These are phyloP conservation scores for Astreopora myriophthalma DNA, from an alignment of 64 coral and sea anemone species.

Conservation along the genomic window DNA sequence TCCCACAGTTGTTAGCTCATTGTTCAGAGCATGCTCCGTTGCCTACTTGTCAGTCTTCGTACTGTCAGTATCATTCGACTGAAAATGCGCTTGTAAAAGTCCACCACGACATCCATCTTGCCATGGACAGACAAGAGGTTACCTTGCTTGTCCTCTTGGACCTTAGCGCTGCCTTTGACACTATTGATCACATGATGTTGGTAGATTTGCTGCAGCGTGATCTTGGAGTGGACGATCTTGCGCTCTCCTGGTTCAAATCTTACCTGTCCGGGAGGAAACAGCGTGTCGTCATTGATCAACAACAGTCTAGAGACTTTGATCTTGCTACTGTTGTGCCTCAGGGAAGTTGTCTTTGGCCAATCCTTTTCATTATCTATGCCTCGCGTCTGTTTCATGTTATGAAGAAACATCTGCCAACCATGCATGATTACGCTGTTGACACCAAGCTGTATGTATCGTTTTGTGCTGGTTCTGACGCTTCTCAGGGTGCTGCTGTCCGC, in stretches of 20 bases:
- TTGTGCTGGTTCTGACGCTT: background rate
- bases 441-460: slow-evolving; percentile 25
- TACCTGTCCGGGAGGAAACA: background rate
- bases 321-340: slow-evolving; percentile 9
- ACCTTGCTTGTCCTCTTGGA: too few species aligned
- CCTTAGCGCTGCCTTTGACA: too few species aligned
- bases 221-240: background rate
- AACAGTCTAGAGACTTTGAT: background rate
- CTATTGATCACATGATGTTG: background rate
- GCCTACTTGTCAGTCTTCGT: too few species aligned
- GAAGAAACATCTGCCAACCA: background rate
- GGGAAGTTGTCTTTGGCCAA: background rate
- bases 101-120: background rate
- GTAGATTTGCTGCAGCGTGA: background rate
- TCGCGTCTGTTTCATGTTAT: background rate
- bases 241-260: background rate
- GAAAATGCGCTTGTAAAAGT: background rate
- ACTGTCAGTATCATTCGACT: background rate
- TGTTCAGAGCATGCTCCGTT: background rate
- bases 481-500: background rate
- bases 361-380: slow-evolving; percentile 19
- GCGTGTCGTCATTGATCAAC: background rate
- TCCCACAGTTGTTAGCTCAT: background rate
- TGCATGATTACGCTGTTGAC: background rate
- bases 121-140: too few species aligned